These are phyloP conservation scores for Centrocercus urophasianus DNA, from an alignment of 2,113 vertebrate species.

Conservation along the genomic window DNA sequence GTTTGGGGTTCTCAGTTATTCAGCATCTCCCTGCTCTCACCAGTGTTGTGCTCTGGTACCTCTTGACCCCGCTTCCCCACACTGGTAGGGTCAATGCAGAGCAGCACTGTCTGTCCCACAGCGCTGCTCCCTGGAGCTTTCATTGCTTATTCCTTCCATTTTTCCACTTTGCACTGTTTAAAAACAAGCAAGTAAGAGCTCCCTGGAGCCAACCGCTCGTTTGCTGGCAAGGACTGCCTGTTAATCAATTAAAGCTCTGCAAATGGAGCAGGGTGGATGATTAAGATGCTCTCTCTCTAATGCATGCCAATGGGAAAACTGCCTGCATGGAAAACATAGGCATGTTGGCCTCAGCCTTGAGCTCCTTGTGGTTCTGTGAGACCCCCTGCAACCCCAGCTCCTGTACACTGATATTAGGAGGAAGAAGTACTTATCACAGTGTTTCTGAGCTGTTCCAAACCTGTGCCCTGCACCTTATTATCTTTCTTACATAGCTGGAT, in stretches of 20 bases:
- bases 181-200: conserved; percentile 69
- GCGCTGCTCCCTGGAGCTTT: conserved; percentile 15
- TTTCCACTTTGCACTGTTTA: conserved; percentile 66
- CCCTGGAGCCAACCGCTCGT: conserved; percentile 50
- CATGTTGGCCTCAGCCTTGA: not conserved
- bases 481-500: not conserved
- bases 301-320: not conserved
- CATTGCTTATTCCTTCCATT: conserved; percentile 33
- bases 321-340: not conserved
- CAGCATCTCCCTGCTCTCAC: not conserved
- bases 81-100: not conserved
- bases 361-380: not conserved
- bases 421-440: not conserved
- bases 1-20: not conserved
- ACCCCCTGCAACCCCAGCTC: not conserved
- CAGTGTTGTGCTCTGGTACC: not conserved
- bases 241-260: conserved; percentile 66
- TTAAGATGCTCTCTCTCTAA: conserved; percentile 57
- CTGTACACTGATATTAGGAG: not conserved
- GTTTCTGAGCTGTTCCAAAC: not conserved
- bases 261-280: conserved; percentile 32
- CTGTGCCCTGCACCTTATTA: not conserved
- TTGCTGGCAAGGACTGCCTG: conserved; percentile 61
- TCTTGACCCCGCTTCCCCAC: conserved; percentile 14
- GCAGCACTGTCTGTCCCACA: not conserved